Conservation (phyloP, 2,113 vertebrate species). For the Talpa occidentalis region DNA sequence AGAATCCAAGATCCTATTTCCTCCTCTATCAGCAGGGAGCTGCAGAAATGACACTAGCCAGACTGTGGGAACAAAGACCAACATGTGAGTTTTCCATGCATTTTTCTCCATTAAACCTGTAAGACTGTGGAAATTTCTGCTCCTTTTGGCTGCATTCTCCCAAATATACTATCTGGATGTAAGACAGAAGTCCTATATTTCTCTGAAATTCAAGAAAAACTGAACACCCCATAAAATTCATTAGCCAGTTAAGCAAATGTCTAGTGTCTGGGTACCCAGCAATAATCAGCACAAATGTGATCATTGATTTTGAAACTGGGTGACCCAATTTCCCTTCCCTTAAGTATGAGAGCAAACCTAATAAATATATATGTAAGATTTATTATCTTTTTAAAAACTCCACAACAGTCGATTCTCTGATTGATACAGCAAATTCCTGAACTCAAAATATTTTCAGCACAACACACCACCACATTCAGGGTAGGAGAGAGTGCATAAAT, state of each 20-base stretch:
- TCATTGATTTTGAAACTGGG: slow-evolving; percentile 27
- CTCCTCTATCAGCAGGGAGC: slow-evolving; percentile 24
- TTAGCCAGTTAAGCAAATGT: slow-evolving; percentile 34
- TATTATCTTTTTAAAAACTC: not conserved
- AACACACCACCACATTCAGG: not conserved
- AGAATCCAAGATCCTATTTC: not conserved
- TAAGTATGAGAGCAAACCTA: slow-evolving; percentile 2
- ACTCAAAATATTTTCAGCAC: not conserved
- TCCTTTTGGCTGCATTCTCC: slow-evolving; percentile 5
- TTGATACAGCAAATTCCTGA: not conserved
- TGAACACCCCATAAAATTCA: slow-evolving; percentile 32
- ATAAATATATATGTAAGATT: not conserved
- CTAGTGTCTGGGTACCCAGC: not conserved
- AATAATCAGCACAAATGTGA: slow-evolving; percentile 23
- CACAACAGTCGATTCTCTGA: not conserved
- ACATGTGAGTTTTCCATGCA: not conserved
- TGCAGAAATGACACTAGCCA: slow-evolving; percentile 41
- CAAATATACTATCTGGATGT: slow-evolving; percentile 32
- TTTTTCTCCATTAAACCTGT: slow-evolving; percentile 23
- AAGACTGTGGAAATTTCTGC: not conserved
- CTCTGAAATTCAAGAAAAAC: slow-evolving; percentile 54
- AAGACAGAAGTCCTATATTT: slow-evolving; percentile 17
- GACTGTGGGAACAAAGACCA: slow-evolving; percentile 19
- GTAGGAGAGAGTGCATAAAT: not conserved
- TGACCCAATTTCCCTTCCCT: not conserved